Base-by-base conservation (phyloP, 2,797 vertebrate species). In the Gallirallus australis region DNA sequence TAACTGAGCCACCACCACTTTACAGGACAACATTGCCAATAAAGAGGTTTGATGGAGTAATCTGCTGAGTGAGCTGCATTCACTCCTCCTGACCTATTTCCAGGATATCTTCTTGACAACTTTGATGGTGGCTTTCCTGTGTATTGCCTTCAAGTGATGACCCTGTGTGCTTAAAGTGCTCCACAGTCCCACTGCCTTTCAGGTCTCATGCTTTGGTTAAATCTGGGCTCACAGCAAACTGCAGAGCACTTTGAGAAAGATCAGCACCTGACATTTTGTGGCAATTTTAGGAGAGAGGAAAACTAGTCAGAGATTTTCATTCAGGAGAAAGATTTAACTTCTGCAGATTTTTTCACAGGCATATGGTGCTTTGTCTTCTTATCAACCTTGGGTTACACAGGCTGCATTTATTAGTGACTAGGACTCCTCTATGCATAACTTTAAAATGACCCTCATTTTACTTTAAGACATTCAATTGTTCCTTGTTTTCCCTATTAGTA, bases 401-500 rank as follows among this genome's bases (percentile, higher is more conserved):
- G 47, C 70, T 96, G 76, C 86, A 97, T 96, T 96, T 91, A 96
- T 96, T 84, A 90, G 71, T 80, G 61, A 42, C 15, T 90, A 89
- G 76, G 84, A 59, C 27, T 86, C 28, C 27, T 47, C 31, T 86
- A 82, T 80, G 95, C 66, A 96, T 96, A 96, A 94, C 86, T 97
- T 96, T 96, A 97, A 97, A 97, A 92, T 93, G 83, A 94, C 81
- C 83, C 89, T 96, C 25, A 83, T 94, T 89, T 94, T 95, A 89
- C 64, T 84, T 96, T 66, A 95, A 91, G 94, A 96, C 96, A 93
- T 97, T 83, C 80, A 89, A 33, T 86, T 96, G 96, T 97, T 97
- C 72, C 57, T 96, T 97, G 83, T 96, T 97, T 98, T 96, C 88
- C 45, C 63, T 89, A 96, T 97, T 97, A 97, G 88, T 78, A 97